These are phyloP conservation scores for Pseudomyrmex flavicornis DNA, from an alignment of 1,140 invertebrate species.

Conservation along the genomic window DNA sequence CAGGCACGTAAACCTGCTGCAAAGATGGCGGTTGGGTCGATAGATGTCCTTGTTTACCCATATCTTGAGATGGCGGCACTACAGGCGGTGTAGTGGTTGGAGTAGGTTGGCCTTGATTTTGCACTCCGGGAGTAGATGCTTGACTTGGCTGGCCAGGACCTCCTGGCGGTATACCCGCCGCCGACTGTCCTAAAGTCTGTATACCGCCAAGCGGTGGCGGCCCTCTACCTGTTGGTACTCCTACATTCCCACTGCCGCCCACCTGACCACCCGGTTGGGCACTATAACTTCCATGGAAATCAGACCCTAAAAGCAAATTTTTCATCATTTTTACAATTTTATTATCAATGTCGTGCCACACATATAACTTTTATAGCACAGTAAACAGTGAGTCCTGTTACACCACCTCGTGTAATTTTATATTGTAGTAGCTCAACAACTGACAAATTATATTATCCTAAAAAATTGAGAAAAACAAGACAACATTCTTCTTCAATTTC, in stretches of 20 bases:
- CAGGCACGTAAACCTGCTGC: slow-evolving; percentile 75
- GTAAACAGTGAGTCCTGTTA: too few relatives aligned
- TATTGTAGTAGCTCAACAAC: too few relatives aligned
- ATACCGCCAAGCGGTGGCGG: slow-evolving; percentile 79
- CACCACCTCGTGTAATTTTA: too few relatives aligned
- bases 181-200: slow-evolving; percentile 80
- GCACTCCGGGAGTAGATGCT: slow-evolving; percentile 77
- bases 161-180: slow-evolving; percentile 79
- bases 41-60: slow-evolving; percentile 82
- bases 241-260: slow-evolving; percentile 80
- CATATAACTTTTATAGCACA: too few relatives aligned
- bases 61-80: slow-evolving; percentile 79
- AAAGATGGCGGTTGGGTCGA: slow-evolving; percentile 76
- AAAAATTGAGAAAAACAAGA: too few relatives aligned
- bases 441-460: too few relatives aligned
- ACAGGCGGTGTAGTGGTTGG: slow-evolving; percentile 79
- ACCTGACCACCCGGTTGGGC: slow-evolving; percentile 83
- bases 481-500: too few relatives aligned
- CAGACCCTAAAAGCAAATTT: slow-evolving; percentile 79
- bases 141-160: slow-evolving; percentile 78
- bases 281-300: slow-evolving; percentile 84
- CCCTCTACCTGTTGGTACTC: slow-evolving; percentile 82
- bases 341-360: too few relatives aligned
- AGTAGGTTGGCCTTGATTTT: slow-evolving; percentile 79
- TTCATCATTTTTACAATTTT: neutral